Conservation (phyloP, 2,888 invertebrate species). For the Sylvicola cinctus region DNA sequence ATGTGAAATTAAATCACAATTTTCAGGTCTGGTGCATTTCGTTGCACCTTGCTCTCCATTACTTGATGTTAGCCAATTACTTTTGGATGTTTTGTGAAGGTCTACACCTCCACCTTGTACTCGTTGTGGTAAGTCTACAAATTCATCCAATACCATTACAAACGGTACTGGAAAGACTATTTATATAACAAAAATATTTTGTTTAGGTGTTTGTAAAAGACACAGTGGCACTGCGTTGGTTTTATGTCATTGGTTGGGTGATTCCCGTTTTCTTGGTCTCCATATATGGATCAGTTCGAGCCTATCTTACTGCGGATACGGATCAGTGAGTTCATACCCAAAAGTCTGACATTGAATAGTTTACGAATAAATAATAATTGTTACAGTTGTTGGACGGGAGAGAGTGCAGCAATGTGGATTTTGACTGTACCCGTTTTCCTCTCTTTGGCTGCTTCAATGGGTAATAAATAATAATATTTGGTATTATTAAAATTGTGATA, state of each 20-base stretch:
- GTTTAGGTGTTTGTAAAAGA: constrained; percentile 57
- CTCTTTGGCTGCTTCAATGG: constrained; percentile 34
- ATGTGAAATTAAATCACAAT: neutral
- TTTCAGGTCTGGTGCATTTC: constrained; percentile 47
- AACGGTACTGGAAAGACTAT: too few species aligned
- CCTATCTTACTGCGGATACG: constrained; percentile 28
- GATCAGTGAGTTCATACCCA: constrained; percentile 26
- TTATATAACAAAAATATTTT: too few species aligned
- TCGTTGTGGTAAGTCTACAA: constrained; percentile 35
- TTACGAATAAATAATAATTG: constrained; percentile 5
- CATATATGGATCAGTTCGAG: constrained; percentile 25
- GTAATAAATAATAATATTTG: constrained; percentile 20
- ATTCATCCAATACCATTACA: too few species aligned
- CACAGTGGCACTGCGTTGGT: constrained; percentile 46
- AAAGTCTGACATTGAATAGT: neutral
- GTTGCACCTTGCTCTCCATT: constrained; percentile 44
- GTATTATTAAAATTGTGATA: neutral
- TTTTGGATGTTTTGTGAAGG: constrained; percentile 76
- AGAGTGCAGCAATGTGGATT: constrained; percentile 40
- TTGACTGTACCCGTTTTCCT: constrained; percentile 37
- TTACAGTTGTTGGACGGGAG: constrained; percentile 45
- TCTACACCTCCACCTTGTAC: constrained; percentile 49
- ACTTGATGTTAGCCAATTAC: constrained; percentile 57
- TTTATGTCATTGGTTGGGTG: constrained; percentile 46
- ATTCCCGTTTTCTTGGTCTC: constrained; percentile 31